Percentiles rank a stretch among this genome's conserved stretches.
phyloP scores from a whole-genome alignment of 2,888 invertebrate species.

The Rhyacophila evoluta region DNA sequence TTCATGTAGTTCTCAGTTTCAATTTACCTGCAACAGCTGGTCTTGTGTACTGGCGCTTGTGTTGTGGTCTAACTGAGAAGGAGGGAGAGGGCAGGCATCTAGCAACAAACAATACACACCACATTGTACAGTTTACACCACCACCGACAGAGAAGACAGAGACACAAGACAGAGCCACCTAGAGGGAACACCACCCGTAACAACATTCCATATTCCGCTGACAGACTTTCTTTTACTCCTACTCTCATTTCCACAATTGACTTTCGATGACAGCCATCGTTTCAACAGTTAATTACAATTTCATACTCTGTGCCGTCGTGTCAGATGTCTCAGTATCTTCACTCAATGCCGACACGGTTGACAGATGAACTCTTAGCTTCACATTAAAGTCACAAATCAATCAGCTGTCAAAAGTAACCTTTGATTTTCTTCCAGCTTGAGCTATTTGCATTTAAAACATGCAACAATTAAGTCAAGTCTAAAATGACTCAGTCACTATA shows the following conservation, averaged over 20 bases:
- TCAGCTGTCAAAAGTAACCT: background rate
- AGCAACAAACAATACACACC: constrained; percentile 92
- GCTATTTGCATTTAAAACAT: background rate
- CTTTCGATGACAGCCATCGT: too few relatives aligned
- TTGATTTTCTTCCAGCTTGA: constrained; percentile 5
- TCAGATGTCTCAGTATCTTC: background rate
- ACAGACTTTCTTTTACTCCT: background rate
- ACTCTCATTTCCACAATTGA: background rate
- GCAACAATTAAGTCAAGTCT: background rate
- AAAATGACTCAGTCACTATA: background rate
- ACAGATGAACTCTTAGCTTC: too few relatives aligned
- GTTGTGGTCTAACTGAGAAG: constrained; percentile 88
- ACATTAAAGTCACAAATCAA: background rate
- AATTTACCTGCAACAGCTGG: constrained; percentile 77
- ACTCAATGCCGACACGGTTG: background rate
- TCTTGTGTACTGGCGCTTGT: constrained; percentile 79
- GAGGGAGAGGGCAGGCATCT: constrained; percentile 94
- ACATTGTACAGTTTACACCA: constrained; percentile 68
- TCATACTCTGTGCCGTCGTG: background rate
- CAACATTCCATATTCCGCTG: constrained; percentile 38
- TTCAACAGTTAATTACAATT: too few relatives aligned
- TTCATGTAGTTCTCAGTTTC: constrained; percentile 46
- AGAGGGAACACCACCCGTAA: constrained; percentile 52
- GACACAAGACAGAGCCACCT: constrained; percentile 28
- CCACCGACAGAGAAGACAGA: constrained; percentile 49